These are phyloP conservation scores for Anas flavirostris DNA, from an alignment of 2,797 vertebrate species.

Conservation along the genomic window DNA sequence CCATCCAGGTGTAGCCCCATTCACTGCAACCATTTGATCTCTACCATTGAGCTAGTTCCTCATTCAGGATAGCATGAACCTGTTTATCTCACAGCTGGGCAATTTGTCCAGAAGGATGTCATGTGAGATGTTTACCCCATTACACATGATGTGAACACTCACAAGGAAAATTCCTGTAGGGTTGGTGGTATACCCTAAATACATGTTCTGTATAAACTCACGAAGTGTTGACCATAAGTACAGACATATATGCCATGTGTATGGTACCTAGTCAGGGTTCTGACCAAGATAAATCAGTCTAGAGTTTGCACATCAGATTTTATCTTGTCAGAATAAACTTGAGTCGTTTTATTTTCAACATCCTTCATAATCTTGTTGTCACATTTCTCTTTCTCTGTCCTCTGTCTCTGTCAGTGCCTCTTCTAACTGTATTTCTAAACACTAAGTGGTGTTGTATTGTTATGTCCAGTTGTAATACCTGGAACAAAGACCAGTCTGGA, in stretches of 20 bases:
- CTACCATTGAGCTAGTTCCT: not conserved
- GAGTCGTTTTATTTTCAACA: not conserved
- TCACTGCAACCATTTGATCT: not conserved
- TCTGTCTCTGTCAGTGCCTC: not conserved
- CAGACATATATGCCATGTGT: too few species aligned
- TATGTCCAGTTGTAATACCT: not conserved
- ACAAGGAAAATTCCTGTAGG: not conserved
- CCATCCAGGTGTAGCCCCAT: not conserved
- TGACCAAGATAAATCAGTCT: not conserved
- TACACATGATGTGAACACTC: accelerated
- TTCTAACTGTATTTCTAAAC: not conserved
- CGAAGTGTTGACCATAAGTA: not conserved
- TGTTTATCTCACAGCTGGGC: not conserved
- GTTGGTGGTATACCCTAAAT: accelerated
- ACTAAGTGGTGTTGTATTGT: too few species aligned
- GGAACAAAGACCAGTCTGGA: not conserved
- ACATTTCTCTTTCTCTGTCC: not conserved
- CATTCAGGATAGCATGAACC: not conserved
- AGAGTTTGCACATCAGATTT: not conserved
- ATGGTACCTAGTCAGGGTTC: not conserved
- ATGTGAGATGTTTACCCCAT: accelerated
- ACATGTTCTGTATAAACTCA: not conserved
- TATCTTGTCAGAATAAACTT: not conserved
- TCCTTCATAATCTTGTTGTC: not conserved
- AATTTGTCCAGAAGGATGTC: not conserved